Evolutionary conservation across 2,797 vertebrate genomes (phyloP), one percentile per base, ranked within the genome.

Genomic region (Pantherophis alleghaniensis): DNA sequence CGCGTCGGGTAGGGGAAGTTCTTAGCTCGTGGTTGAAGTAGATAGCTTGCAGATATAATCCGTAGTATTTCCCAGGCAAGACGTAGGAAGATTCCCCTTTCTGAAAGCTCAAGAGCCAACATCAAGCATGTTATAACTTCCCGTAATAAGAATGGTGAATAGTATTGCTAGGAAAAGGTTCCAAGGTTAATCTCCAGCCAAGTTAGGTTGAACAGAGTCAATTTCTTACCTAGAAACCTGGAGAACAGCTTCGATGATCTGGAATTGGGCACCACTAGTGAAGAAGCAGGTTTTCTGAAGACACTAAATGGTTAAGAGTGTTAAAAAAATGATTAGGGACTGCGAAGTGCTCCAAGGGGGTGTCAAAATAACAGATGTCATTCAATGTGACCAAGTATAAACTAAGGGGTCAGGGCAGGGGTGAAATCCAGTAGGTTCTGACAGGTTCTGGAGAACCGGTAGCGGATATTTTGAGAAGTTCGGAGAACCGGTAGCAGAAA

Each of bases 1-100:
- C 96, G 89, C 63, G 96, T 51, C 53, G 20, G 37, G 74, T 13
- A 83, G 32, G 32, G 32, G 32, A 79, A 83, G 2, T 47, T 12
- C 20, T 47, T 5, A 26, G 42, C 74, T 24, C 20, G 4, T 24
- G 79, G 22, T 83, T 47, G 20, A 47, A 83, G 79, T 18, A 47
- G 37, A 24, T 3, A 47, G 20, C 12, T 83, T 47, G 32, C 79
- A 83, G 42, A 9, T 24, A 24, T 83, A 47, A 37, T 74, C 69
- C 7, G 20, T 37, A 20, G 14, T 7, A 37, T 74, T 74, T 37
- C 69, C 69, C 32, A 37, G 69, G 16, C 69, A 74, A 24, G 79
- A 47, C 1, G 4, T 24, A 42, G 79, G 42, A 47, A 83, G 22
- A 24, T 47, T 47, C 20, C 10, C 1, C 10, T 83, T 83, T 47